Conservation (phyloP, 2,888 invertebrate genomes). For the Bruchidius siliquastri region DNA sequence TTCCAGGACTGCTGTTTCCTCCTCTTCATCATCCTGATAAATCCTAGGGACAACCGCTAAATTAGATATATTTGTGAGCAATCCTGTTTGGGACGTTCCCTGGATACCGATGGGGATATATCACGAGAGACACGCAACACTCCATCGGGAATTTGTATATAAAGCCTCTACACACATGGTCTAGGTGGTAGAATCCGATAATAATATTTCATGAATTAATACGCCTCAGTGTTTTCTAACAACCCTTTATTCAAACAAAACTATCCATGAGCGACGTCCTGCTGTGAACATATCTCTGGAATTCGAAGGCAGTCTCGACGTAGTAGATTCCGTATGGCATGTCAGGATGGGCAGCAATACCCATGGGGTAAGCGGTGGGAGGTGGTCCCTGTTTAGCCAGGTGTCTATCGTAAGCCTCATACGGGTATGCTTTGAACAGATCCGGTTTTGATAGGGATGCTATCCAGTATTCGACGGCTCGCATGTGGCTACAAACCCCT, state of each 20-base stretch:
- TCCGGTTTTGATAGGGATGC: constrained; percentile 38
- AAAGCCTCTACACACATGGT: too few relatives aligned
- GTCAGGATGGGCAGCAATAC: constrained; percentile 34
- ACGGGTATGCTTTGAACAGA: constrained; percentile 37
- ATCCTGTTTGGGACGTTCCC: background rate
- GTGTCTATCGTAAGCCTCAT: constrained; percentile 33
- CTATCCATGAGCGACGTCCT: background rate
- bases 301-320: constrained; percentile 22
- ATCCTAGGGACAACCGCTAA: background rate
- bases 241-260: background rate
- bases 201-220: too few relatives aligned
- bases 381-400: constrained; percentile 12
- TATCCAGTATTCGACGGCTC: constrained; percentile 39
- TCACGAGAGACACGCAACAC: too few relatives aligned
- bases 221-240: too few relatives aligned
- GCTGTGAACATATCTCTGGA: background rate
- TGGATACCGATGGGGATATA: background rate
- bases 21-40: background rate
- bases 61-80: background rate
- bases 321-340: constrained; percentile 38
- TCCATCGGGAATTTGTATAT: too few relatives aligned
- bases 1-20: background rate
- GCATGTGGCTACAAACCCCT: constrained; percentile 40
- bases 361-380: constrained; percentile 34
- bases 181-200: too few relatives aligned